Conservation (phyloP, 2,888 invertebrate genomes). For the Monopis laevigella region DNA sequence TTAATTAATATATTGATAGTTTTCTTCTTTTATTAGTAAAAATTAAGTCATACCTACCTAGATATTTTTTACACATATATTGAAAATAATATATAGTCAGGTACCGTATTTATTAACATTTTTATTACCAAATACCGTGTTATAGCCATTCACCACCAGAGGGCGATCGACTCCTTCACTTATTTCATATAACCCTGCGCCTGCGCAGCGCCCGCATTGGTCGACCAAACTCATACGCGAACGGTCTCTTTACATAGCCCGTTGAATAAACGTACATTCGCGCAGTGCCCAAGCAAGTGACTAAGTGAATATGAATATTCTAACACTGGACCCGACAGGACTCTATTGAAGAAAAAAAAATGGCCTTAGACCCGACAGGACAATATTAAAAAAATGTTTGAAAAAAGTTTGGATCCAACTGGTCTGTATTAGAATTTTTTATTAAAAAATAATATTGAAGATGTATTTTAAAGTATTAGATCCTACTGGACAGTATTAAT, state of each 20-base stretch:
- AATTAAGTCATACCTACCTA: too few relatives aligned
- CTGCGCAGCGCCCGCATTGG: slow-evolving; percentile 43
- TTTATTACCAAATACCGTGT: too few relatives aligned
- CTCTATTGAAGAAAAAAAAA: slow-evolving; percentile 37
- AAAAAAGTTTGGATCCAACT: slow-evolving; percentile 27
- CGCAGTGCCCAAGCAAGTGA: slow-evolving; percentile 5
- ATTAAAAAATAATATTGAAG: background rate
- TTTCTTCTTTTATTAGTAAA: too few relatives aligned
- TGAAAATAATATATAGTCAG: too few relatives aligned
- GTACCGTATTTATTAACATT: too few relatives aligned
- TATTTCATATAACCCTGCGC: slow-evolving; percentile 48
- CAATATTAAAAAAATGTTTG: slow-evolving; percentile 34
- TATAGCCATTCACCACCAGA: slow-evolving; percentile 49
- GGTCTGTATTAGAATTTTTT: slow-evolving; percentile 2
- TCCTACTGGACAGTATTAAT: slow-evolving; percentile 46
- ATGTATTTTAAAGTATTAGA: too few relatives aligned
- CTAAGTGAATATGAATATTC: slow-evolving; percentile 43
- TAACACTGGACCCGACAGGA: slow-evolving; percentile 57
- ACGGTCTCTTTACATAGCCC: slow-evolving; percentile 25
- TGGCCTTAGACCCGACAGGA: slow-evolving; percentile 45
- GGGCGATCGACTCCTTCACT: slow-evolving; percentile 33
- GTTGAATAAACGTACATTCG: background rate
- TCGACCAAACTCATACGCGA: slow-evolving; percentile 39
- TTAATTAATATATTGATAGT: too few relatives aligned
- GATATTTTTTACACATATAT: too few relatives aligned